phyloP scores from a whole-genome alignment of 2,113 vertebrate genomes.

The Pipra filicauda region DNA sequence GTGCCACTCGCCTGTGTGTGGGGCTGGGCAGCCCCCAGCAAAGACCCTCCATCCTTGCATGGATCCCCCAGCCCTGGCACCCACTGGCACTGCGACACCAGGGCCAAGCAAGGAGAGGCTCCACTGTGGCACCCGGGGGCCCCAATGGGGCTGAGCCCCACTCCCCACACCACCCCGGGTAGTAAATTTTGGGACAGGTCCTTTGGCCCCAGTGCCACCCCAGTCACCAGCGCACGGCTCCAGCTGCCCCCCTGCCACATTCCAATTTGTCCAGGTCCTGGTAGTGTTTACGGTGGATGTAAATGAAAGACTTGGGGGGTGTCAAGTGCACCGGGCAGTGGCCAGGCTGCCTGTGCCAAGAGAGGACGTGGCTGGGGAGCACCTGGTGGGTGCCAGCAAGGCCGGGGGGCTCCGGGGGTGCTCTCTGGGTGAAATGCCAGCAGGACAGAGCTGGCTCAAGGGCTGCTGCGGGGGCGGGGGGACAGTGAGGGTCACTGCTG shows the following conservation, averaged over 20 bases:
- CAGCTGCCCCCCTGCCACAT: background rate
- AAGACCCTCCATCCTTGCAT: background rate
- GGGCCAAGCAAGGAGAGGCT: background rate
- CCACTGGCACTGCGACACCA: accelerated
- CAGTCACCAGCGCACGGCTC: accelerated
- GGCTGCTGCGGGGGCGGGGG: accelerated
- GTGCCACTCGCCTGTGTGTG: accelerated
- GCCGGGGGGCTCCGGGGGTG: background rate
- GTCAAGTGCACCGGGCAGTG: accelerated
- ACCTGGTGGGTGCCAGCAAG: background rate
- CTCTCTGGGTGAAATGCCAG: background rate
- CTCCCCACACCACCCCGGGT: accelerated
- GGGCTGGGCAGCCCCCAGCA: background rate
- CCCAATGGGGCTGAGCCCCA: accelerated
- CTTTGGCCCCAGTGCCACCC: too few relatives aligned
- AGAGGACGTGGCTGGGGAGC: background rate
- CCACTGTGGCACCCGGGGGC: background rate
- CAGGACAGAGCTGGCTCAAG: background rate
- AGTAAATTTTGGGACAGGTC: background rate
- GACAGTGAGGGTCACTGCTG: background rate
- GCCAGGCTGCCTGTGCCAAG: background rate
- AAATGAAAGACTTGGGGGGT: background rate
- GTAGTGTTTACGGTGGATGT: accelerated
- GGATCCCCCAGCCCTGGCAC: background rate
- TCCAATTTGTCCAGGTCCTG: background rate